Evolutionary conservation across 2,113 vertebrate genomes (phyloP).

Genomic region (Cheilinus undulatus): DNA sequence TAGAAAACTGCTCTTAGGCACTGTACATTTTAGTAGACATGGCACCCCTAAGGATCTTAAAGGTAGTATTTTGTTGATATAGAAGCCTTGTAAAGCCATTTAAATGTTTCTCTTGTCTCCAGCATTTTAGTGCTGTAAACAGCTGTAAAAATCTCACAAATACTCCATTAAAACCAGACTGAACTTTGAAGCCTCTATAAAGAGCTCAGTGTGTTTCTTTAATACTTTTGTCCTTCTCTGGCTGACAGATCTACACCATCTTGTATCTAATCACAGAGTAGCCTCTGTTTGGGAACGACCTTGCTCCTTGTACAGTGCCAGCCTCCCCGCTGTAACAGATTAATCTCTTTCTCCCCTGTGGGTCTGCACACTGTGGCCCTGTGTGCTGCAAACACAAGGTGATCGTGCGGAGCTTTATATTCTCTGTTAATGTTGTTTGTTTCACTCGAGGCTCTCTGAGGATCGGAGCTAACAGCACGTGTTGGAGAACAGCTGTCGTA

Average conservation of each 20-base stretch:
- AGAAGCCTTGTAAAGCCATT: no score
- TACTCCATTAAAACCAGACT: not conserved
- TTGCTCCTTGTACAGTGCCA: constrained; percentile 43
- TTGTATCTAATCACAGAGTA: constrained; percentile 36
- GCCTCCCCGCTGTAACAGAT: constrained; percentile 39
- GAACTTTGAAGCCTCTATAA: not conserved
- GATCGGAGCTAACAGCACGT: constrained; percentile 13
- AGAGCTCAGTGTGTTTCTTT: not conserved
- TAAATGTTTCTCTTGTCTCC: no score
- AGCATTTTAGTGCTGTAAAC: no score
- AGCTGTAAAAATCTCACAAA: no score
- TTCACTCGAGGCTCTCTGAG: constrained; percentile 28
- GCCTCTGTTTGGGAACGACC: constrained; percentile 45
- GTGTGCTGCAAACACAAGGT: constrained; percentile 31
- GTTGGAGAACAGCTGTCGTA: constrained; percentile 37
- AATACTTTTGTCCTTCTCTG: not conserved
- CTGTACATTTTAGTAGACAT: no score
- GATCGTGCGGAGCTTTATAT: constrained; percentile 18
- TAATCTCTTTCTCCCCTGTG: constrained; percentile 42
- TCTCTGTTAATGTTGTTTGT: constrained; percentile 33
- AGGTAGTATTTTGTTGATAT: no score
- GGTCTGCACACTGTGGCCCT: constrained; percentile 15
- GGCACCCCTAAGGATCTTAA: no score
- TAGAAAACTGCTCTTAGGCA: no score
- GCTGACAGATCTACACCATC: not conserved